Conservation (phyloP, 1,140 invertebrate genomes). For the Drosophila sulfurigaster region DNA sequence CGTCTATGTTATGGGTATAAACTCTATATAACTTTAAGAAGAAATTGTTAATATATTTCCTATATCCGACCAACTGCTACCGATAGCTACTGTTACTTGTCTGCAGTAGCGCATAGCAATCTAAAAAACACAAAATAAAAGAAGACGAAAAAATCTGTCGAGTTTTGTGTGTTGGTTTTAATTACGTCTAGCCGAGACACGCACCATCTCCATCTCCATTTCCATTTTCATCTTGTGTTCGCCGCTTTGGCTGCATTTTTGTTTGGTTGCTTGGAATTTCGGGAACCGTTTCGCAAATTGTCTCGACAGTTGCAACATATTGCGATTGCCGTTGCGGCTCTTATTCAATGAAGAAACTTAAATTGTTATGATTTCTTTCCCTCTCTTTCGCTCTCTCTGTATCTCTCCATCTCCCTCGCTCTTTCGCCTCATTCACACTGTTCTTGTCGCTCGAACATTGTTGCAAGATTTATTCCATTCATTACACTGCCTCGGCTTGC, state of each 20-base stretch:
- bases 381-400: background rate
- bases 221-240: background rate
- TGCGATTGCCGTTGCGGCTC: conserved; percentile 19
- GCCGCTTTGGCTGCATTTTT: conserved; percentile 12
- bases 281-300: conserved; percentile 62
- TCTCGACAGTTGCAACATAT: conserved; percentile 62
- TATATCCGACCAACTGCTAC: too few species aligned
- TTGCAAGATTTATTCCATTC: conserved; percentile 62
- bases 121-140: too few species aligned
- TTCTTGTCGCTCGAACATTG: conserved; percentile 9
- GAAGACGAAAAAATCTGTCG: too few species aligned
- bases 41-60: too few species aligned
- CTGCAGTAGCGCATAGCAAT: too few species aligned
- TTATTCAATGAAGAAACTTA: conserved; percentile 33
- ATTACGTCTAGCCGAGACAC: conserved; percentile 41
- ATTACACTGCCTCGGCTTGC: conserved; percentile 31
- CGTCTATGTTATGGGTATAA: too few species aligned
- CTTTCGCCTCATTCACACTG: background rate
- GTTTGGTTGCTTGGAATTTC: conserved; percentile 22
- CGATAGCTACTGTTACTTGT: too few species aligned
- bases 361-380: conserved; percentile 63
- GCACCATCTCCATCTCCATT: conserved; percentile 19
- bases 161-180: conserved; percentile 27
- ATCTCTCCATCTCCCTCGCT: background rate
- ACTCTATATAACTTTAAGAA: too few species aligned